Base-by-base conservation (phyloP, 2,113 vertebrate genomes). In the Sprattus sprattus region DNA sequence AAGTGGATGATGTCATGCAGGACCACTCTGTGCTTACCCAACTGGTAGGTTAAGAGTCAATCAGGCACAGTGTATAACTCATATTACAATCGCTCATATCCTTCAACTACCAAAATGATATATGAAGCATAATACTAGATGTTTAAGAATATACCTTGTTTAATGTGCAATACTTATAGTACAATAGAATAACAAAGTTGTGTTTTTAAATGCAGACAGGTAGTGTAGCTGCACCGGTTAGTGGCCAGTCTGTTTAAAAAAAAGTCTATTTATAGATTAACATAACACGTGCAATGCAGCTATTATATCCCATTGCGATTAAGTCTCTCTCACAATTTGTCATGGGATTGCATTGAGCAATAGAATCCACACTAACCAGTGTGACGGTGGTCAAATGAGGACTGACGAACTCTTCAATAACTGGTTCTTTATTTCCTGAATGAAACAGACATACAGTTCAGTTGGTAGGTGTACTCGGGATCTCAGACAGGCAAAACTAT, bases 1-100 rank as follows among this genome's bases (percentile, higher is more conserved):
- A 84, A 88, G 84, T 93, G 75, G 91, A 94, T 71, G 85, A 25
- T 2, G 89, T 96, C 20, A 46, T 86, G 87, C 89, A 87, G 15
- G 95, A 92, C 90, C 92, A 90, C 88, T 88, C 67, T 81, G 86
- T 86, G 46, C 89, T 96, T 4, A 83, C 22, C 64, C 91, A 87
- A 64, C 94, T 99, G 97, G 98, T 99, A 92, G 81, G 28, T 45
- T 7, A 45, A 50, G 52, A 84, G 45, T 20, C 6, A 20, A 3
- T 16, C 13, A 49, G 11, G 44, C 22, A 84, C 54, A 85, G 16
- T 9, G 45, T 15, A 28, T 7, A 20, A 71, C 71, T 25, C 11
- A 54, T 32, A 15, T 32, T 5, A 67, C 11, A 28, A 11, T 67
- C 6, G 7, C 22, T n/a, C 25, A 8, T 67, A 6, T 22, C 18